A percentile compares a stretch with the other conserved stretches of the same genome.
phyloP scores from a whole-genome alignment of 1,140 invertebrate species.

The Phortica variegata region DNA sequence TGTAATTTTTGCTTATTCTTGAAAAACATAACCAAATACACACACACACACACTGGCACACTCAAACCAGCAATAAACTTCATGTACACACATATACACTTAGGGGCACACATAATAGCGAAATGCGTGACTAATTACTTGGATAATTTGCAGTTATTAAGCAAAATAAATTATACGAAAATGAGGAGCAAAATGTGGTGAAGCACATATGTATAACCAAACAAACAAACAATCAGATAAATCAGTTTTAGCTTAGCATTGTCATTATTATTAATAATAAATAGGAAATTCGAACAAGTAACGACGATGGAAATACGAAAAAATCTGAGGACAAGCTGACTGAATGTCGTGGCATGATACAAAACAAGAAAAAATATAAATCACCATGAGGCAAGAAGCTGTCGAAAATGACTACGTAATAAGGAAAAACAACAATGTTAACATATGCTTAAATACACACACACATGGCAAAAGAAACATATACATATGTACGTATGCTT shows the following conservation, averaged over 20 bases:
- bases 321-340: too few species aligned
- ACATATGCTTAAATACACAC: background rate
- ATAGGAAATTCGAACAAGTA: too few species aligned
- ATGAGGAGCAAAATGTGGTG: too few species aligned
- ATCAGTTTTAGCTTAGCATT: too few species aligned
- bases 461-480: conserved; percentile 6
- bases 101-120: too few species aligned
- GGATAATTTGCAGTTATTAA: conserved; percentile 52
- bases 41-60: conserved; percentile 1
- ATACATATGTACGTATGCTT: conserved; percentile 1
- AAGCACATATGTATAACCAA: too few species aligned
- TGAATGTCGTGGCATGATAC: too few species aligned
- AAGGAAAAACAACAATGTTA: conserved; percentile 3
- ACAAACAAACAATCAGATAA: too few species aligned
- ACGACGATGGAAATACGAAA: too few species aligned
- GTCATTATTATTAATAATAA: too few species aligned
- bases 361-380: conserved; percentile 14
- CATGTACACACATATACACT: conserved; percentile 33
- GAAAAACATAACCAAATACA: conserved; percentile 11
- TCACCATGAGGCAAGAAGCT: conserved; percentile 18
- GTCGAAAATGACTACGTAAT: conserved; percentile 27
- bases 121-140: conserved; percentile 56
- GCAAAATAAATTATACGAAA: conserved; percentile 11
- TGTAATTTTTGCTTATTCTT: conserved; percentile 7
- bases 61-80: background rate